These are phyloP conservation scores for Baccha elongata DNA, from an alignment of 2,888 invertebrate genomes.

Conservation along the genomic window DNA sequence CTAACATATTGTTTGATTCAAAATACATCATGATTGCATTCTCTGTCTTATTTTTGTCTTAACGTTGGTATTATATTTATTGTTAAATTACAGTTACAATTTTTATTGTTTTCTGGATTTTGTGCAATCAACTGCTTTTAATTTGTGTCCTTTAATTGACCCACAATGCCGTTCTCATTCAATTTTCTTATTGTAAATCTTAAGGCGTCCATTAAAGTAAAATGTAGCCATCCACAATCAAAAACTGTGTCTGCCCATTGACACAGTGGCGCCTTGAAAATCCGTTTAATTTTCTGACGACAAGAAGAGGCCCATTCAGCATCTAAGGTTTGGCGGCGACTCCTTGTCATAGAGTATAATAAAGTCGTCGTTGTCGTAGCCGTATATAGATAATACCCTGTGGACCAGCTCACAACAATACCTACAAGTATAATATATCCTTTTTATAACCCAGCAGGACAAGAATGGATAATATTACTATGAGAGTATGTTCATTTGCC, in stretches of 20 bases:
- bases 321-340: conserved; percentile 34
- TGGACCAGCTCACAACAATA: conserved; percentile 58
- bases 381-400: conserved; percentile 24
- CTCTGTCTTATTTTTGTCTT: no score
- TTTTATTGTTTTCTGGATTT: no score
- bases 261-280: conserved; percentile 53
- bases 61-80: no score
- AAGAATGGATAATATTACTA: background rate
- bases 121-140: background rate
- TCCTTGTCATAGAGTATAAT: conserved; percentile 41
- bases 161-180: conserved; percentile 8
- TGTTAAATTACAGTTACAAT: no score
- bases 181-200: conserved; percentile 39
- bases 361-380: background rate
- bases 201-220: conserved; percentile 29
- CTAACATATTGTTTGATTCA: no score
- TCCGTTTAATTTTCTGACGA: conserved; percentile 44
- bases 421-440: conserved; percentile 52
- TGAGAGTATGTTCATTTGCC: conserved; percentile 53
- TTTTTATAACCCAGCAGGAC: conserved; percentile 50
- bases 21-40: no score
- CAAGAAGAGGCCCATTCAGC: conserved; percentile 25
- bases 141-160: background rate
- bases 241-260: conserved; percentile 16
- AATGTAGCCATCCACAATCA: conserved; percentile 36